Base-by-base conservation (phyloP, 2,113 vertebrate species). In the Leptobrachium leishanense region DNA sequence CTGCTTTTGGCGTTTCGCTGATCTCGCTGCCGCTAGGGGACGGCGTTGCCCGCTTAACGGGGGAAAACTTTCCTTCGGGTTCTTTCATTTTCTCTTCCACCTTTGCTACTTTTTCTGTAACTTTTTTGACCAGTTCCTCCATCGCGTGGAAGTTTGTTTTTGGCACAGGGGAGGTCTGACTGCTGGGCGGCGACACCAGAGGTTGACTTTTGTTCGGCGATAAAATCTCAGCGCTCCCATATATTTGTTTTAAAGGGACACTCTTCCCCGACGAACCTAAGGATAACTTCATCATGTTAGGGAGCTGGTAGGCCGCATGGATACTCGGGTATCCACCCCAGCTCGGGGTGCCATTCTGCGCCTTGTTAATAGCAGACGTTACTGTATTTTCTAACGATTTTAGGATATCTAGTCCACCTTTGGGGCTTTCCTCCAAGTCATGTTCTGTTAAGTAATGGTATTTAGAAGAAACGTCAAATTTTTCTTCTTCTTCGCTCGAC, bases 261-360 rank as follows among this genome's bases (percentile, higher is more conserved):
- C 84, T 93, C 83, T 98, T 99, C 70, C 94, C 97, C 0, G 97
- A 92, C 0, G 95, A 94, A 43, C 97, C 96, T 69, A 99, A 85
- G 0, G 98, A 98, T 74, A 99, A 85, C 84, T 99, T 99, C 98
- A 99, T 99, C 88, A 99, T 99, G 82, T 97, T 98, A 43, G 98
- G 98, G 39, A 99, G 95, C 87, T 99, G 98, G 83, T 99, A 99
- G 81, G 98, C 98, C 12, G 98, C 98, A 2, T 99, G 98, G 82
- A 99, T 99, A 85, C 98, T 99, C 68, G 97, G 96, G 83, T 99
- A 99, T 81, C 98, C 98, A 63, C 98, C 97, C 98, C 98, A 99
- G 87, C 95, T 99, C 1, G 97, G 97, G 0, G 97, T 96, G 75
- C 97, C 97, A 55, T 99, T 99, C 92, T 99, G 97, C 73, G 97